These are phyloP conservation scores for Aurelia sp. DNA, from an alignment of 30 jellyfish, hydroid and myxozoan species.

Conservation along the genomic window DNA sequence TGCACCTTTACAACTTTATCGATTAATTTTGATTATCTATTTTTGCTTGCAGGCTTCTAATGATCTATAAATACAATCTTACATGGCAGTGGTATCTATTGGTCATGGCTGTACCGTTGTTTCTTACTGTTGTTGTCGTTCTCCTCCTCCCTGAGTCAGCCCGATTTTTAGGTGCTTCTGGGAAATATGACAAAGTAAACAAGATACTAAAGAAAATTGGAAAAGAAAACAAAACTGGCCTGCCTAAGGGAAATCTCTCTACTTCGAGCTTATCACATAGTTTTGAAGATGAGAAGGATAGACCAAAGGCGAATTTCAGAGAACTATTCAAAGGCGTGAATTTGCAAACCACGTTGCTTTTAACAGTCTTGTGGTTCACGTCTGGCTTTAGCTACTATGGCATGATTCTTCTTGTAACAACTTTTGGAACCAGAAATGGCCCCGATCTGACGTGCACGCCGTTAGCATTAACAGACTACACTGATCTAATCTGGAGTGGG, in stretches of 20 bases:
- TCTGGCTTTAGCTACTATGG: slow-evolving; percentile 70
- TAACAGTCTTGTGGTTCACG: slow-evolving; percentile 47
- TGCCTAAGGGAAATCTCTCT: slow-evolving; percentile 49
- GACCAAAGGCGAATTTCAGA: slow-evolving; percentile 8
- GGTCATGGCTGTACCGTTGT: slow-evolving; percentile 44
- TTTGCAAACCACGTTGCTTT: slow-evolving; percentile 26
- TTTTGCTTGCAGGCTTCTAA: slow-evolving; percentile 28
- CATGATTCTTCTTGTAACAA: slow-evolving; percentile 49
- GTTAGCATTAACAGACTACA: slow-evolving; percentile 20
- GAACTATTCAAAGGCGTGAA: slow-evolving; percentile 22
- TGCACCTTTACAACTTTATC: too few species aligned
- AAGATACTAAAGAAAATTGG: slow-evolving; percentile 44
- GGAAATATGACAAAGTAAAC: slow-evolving; percentile 51
- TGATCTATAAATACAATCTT: slow-evolving; percentile 28
- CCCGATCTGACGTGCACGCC: slow-evolving; percentile 20
- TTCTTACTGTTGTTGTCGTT: slow-evolving; percentile 34
- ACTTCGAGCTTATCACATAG: slow-evolving; percentile 7
- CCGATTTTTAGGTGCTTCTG: slow-evolving; percentile 65
- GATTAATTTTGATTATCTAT: too few species aligned
- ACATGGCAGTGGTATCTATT: slow-evolving; percentile 59
- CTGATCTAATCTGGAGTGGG: slow-evolving; percentile 62
- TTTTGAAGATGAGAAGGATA: slow-evolving; percentile 4
- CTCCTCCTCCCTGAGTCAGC: slow-evolving; percentile 67
- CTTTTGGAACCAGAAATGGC: slow-evolving; percentile 14
- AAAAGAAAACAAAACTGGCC: slow-evolving; percentile 62